phyloP scores from a whole-genome alignment of 2,113 vertebrate species.

The Eclectus roratus region DNA sequence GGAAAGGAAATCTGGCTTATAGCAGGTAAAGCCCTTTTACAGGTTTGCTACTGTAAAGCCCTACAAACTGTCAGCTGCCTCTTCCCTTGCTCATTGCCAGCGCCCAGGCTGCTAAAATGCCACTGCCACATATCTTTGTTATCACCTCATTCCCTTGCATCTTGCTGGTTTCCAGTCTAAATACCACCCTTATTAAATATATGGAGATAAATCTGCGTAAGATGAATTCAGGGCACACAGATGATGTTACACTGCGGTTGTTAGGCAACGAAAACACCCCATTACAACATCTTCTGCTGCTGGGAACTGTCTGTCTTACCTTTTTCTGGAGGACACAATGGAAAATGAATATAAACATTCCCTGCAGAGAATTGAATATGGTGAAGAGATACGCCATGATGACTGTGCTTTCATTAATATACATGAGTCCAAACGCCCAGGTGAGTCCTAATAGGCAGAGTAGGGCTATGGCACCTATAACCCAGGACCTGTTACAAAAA shows the following conservation, averaged over 20 bases:
- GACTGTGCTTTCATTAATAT: slow-evolving; percentile 98
- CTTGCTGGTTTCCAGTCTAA: not conserved
- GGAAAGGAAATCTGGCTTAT: not conserved
- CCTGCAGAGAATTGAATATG: slow-evolving; percentile 99
- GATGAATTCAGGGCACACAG: not conserved
- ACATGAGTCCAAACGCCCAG: slow-evolving; percentile 99
- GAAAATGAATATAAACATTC: slow-evolving; percentile 99
- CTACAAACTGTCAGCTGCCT: not conserved
- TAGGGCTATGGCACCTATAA: slow-evolving; percentile 96
- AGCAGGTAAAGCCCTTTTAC: not conserved
- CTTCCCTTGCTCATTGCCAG: not conserved
- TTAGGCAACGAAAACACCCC: slow-evolving; percentile 29
- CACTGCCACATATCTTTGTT: not conserved
- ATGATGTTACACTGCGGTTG: not conserved
- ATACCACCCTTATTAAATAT: not conserved
- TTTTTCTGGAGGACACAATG: slow-evolving; percentile 99
- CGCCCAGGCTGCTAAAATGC: not conserved
- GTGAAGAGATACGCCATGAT: slow-evolving; percentile 99
- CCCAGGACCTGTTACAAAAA: slow-evolving; percentile 89
- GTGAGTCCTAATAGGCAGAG: slow-evolving; percentile 96
- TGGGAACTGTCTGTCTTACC: slow-evolving; percentile 73
- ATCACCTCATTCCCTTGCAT: not conserved
- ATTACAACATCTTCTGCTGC: not conserved
- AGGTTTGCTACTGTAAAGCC: not conserved
- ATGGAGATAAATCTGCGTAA: not conserved